Evolutionary conservation across 2,888 invertebrate species (phyloP), one percentile per base, ranked within the genome.

Genomic region (Drosophila tripunctata): DNA sequence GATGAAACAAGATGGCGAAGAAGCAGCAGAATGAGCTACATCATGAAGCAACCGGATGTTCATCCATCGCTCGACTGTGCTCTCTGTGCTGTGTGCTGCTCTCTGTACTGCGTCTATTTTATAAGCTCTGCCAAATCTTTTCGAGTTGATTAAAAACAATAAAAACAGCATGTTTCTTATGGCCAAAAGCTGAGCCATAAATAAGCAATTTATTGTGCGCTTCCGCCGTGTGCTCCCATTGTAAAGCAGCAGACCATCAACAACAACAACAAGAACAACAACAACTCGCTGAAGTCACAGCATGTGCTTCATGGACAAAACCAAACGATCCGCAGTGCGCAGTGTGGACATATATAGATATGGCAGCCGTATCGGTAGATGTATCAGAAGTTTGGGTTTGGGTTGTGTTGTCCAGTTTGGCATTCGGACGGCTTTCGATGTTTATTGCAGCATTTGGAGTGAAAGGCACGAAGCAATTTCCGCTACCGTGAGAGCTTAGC

Each of bases 71-170:
- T 50, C 36, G 36, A 44, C 55, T 67, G 74, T 80, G 65, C 64
- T 45, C 64, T 45, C 58, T 65, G 67, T 67, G 70, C 83, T 79
- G 14, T 41, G n/a, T 40, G 38, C 41, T 30, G 27, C 40, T 43
- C 54, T 66, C 70, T 78, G 56, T 67, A 47, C 61, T 71, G 75
- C 75, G 81, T 81, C 86, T 86, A 81, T 81, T 81, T 81, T 81
- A 81, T 83, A 81, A 86, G 82, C 82, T 83, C 69, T 69, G 78
- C 65, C 87, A 82, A 82, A 83, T 86, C 84, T 86, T 71, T 86
- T 80, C 85, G 83, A 89, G 88, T 89, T 89, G 89, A 89, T 88
- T 89, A 89, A 89, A 87, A 86, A 81, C 86, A 89, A 89, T 88
- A 88, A 89, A 89, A 75, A 72, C 87, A 84, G 78, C 82, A 75